These are phyloP conservation scores for Salvator merianae DNA, from an alignment of 2,113 vertebrate genomes.

Conservation along the genomic window DNA sequence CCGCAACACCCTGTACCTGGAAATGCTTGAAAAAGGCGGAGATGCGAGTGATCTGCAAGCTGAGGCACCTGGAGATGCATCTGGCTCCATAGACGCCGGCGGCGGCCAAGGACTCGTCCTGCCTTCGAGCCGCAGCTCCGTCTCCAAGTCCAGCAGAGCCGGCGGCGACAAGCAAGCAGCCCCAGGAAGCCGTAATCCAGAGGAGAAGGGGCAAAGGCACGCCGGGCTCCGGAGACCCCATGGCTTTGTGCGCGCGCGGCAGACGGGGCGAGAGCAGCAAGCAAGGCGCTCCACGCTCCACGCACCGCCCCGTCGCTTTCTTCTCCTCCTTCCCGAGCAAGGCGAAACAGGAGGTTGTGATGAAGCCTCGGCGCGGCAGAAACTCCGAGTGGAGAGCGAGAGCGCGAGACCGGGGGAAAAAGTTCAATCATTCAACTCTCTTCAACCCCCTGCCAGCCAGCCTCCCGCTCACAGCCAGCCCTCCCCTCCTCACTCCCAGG, in stretches of 20 bases:
- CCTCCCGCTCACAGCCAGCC: neutral
- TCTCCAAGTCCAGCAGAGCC: conserved; percentile 44
- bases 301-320: too few relatives aligned
- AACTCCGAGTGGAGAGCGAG: conserved; percentile 51
- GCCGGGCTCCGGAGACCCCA: conserved; percentile 75
- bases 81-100: conserved; percentile 84
- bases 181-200: conserved; percentile 82
- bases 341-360: too few relatives aligned
- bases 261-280: neutral
- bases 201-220: conserved; percentile 75
- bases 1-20: conserved; percentile 78
- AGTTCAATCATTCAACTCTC: conserved; percentile 71
- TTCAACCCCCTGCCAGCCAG: conserved; percentile 22
- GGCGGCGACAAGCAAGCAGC: conserved; percentile 62
- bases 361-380: conserved; percentile 43
- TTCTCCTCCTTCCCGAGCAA: conserved; percentile 5
- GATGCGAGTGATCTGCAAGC: conserved; percentile 95
- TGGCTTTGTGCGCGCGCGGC: conserved; percentile 58
- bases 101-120: conserved; percentile 85
- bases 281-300: neutral
- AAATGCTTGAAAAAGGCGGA: conserved; percentile 91
- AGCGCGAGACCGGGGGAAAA: conserved; percentile 58
- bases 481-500: conserved; percentile 22
- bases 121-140: conserved; percentile 70
- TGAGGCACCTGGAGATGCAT: conserved; percentile 93